Conservation (phyloP, 2,888 invertebrate species). For the Caenorhabditis sulstoni region DNA sequence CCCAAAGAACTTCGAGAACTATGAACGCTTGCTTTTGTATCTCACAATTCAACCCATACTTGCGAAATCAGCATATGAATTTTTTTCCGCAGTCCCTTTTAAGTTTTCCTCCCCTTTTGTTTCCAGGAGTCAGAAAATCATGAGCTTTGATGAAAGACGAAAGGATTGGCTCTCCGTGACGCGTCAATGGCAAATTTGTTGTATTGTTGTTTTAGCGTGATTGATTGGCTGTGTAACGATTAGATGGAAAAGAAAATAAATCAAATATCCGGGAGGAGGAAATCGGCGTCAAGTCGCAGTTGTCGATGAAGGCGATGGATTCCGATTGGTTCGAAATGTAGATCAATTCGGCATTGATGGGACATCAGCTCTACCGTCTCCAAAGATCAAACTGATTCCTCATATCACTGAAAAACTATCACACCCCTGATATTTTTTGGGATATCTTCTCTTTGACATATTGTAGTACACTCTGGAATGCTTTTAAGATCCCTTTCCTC, state of each 20-base stretch:
- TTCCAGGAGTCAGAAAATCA: neutral
- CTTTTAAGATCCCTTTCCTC: constrained; percentile 36
- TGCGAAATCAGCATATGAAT: too few species aligned
- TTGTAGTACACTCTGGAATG: constrained; percentile 32
- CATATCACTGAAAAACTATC: neutral
- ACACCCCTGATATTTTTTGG: neutral
- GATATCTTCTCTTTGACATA: too few species aligned
- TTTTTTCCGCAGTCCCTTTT: too few species aligned
- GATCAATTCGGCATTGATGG: constrained; percentile 1
- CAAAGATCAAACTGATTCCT: too few species aligned
- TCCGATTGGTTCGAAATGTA: constrained; percentile 24
- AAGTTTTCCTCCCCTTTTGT: neutral
- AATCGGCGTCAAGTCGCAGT: constrained; percentile 42
- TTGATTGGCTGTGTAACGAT: constrained; percentile 62
- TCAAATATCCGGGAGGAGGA: constrained; percentile 46
- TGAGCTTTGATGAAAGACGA: constrained; percentile 50
- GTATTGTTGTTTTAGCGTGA: constrained; percentile 66
- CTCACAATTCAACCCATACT: too few species aligned
- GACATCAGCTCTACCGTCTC: too few species aligned
- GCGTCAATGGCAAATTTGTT: constrained; percentile 64
- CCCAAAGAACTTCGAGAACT: too few species aligned
- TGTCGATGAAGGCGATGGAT: constrained; percentile 34
- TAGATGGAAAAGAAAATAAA: constrained; percentile 59
- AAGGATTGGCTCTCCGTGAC: constrained; percentile 39
- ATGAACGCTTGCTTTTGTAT: too few species aligned